Evolutionary conservation across 2,797 vertebrate genomes (phyloP).

Genomic region (Setipinna tenuifilis): DNA sequence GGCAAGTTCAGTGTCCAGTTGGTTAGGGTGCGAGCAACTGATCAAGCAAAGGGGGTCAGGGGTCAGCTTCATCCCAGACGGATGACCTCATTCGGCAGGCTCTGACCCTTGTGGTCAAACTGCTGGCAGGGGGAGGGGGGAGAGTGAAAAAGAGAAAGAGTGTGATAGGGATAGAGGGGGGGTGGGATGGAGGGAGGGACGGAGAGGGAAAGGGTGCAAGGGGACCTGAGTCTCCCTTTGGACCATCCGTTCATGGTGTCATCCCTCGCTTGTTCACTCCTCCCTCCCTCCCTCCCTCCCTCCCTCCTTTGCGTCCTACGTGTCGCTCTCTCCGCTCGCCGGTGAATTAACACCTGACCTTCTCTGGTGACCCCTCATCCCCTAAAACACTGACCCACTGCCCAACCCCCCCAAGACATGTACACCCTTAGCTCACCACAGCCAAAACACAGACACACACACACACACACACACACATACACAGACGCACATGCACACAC

Average conservation of each 20-base stretch:
- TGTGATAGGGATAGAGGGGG: slow-evolving; percentile 9
- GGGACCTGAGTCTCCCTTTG: slow-evolving; percentile 46
- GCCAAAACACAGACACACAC: slow-evolving; percentile 22
- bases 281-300: slow-evolving; percentile 29
- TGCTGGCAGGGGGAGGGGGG: slow-evolving; percentile 42
- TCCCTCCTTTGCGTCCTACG: slow-evolving; percentile 42
- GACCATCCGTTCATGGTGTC: slow-evolving; percentile 29
- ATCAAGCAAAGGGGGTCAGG: slow-evolving; percentile 66
- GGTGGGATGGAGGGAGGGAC: slow-evolving; percentile 12
- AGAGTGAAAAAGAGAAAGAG: slow-evolving; percentile 35
- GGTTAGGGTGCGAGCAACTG: slow-evolving; percentile 67
- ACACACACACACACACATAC: slow-evolving; percentile 32
- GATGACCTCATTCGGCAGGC: slow-evolving; percentile 71
- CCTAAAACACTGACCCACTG: slow-evolving; percentile 36
- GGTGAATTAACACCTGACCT: slow-evolving; percentile 69
- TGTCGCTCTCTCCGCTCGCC: slow-evolving; percentile 51
- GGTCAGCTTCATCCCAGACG: slow-evolving; percentile 76
- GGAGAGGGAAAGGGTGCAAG: slow-evolving; percentile 33
- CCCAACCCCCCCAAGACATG: slow-evolving; percentile 6
- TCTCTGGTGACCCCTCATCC: slow-evolving; percentile 57
- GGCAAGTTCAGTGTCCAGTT: slow-evolving; percentile 66
- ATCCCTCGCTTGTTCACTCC: slow-evolving; percentile 20
- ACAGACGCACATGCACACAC: slow-evolving; percentile 27
- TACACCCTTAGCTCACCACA: not conserved
- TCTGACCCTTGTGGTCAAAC: slow-evolving; percentile 62